Evolutionary conservation across 2,113 vertebrate genomes (phyloP).

Genomic region (Psammodynastes pulverulentus): DNA sequence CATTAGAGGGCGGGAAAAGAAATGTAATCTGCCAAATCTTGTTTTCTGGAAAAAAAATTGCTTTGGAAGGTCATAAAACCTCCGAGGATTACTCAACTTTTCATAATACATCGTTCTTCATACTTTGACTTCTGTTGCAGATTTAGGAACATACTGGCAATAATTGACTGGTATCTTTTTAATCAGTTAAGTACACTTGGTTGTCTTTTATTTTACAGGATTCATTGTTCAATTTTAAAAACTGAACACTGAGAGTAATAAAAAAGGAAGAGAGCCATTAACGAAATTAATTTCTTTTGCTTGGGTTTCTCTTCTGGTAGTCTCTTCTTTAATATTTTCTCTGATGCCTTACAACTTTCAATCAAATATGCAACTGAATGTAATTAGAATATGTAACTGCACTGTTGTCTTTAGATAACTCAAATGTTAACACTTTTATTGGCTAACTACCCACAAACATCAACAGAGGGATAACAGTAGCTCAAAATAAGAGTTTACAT

Average conservation of each 20-base stretch:
- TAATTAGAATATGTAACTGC: conserved; percentile 8
- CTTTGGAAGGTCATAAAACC: conserved; percentile 23
- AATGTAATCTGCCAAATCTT: conserved; percentile 5
- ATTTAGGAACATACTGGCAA: conserved; percentile 1
- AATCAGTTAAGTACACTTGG: conserved; percentile 25
- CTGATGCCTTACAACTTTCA: neutral
- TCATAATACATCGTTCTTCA: neutral
- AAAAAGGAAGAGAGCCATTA: neutral
- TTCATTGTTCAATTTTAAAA: conserved; percentile 23
- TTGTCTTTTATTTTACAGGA: conserved; percentile 22
- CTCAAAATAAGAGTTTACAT: neutral
- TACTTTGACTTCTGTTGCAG: conserved; percentile 10
- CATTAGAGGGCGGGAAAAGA: neutral
- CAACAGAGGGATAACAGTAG: neutral
- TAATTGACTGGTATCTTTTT: neutral
- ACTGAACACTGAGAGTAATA: neutral
- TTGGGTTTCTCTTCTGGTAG: neutral
- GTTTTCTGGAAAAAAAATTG: neutral
- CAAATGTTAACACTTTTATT: neutral
- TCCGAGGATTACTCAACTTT: neutral
- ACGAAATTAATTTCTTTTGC: neutral
- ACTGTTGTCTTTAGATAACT: neutral
- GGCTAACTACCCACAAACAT: neutral
- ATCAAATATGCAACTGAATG: neutral
- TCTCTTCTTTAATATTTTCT: conserved; percentile 12